Percentiles rank a stretch among this genome's conserved stretches.
Conservation (phyloP, 2,888 invertebrate species). For the Coenonympha arcania region DNA sequence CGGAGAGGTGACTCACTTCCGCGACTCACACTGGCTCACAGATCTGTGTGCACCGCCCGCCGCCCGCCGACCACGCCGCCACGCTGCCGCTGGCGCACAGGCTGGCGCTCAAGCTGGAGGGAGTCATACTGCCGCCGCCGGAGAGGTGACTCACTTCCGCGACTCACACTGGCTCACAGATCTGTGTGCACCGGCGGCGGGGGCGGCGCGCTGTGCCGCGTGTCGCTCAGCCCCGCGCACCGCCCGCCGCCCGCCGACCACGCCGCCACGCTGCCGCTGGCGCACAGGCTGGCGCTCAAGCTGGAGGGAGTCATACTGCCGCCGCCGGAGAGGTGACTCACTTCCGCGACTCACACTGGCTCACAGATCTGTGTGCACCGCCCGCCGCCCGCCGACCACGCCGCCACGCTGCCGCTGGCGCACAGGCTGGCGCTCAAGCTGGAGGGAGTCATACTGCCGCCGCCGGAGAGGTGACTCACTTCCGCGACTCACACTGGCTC, state of each 20-base stretch:
- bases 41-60: conserved; percentile 39
- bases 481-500: no score
- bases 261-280: conserved; percentile 86
- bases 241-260: conserved; percentile 80
- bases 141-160: conserved; percentile 36
- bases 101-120: conserved; percentile 93
- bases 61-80: conserved; percentile 87
- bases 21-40: no score
- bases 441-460: no score
- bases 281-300: conserved; percentile 90
- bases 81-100: conserved; percentile 88
- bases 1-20: no score
- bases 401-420: conserved; percentile 52
- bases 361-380: no score
- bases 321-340: conserved; percentile 51
- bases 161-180: no score
- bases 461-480: no score
- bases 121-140: conserved; percentile 83
- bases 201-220: conserved; percentile 50
- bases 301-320: conserved; percentile 92
- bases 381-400: conserved; percentile 60
- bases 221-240: conserved; percentile 49
- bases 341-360: no score
- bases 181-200: conserved; percentile 51
- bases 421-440: conserved; percentile 69